Conservation (phyloP, 2,797 vertebrate species). For the Calcarius lapponicus region DNA sequence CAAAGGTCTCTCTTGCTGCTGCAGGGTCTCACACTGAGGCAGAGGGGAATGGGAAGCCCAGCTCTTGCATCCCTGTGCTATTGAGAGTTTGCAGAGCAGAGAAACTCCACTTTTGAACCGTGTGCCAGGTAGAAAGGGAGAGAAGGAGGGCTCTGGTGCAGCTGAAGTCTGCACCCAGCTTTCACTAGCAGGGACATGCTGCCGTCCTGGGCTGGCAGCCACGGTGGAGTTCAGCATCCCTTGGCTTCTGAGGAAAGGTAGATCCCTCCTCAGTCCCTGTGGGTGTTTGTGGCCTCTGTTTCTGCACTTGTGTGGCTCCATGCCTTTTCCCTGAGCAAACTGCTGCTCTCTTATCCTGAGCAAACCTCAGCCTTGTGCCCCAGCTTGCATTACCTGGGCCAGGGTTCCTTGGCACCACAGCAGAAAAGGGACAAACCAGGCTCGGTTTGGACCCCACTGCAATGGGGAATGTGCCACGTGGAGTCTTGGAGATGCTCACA, state of each 20-base stretch:
- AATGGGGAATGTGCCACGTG: accelerated
- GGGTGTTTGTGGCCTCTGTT: not conserved
- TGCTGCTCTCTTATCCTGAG: not conserved
- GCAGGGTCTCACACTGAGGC: accelerated
- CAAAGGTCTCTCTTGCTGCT: not conserved
- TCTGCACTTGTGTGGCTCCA: not conserved
- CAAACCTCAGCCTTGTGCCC: not conserved
- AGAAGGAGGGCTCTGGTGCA: not conserved
- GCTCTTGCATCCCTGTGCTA: not conserved
- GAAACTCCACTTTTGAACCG: accelerated
- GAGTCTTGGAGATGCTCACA: not conserved
- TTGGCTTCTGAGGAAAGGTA: not conserved
- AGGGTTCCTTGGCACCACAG: not conserved
- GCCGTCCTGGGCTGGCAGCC: not conserved
- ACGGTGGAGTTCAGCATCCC: accelerated
- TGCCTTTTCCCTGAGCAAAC: not conserved
- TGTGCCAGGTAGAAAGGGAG: not conserved
- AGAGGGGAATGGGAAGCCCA: not conserved
- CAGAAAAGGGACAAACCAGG: not conserved
- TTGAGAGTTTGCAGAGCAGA: not conserved
- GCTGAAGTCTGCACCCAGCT: accelerated
- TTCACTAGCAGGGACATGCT: not conserved
- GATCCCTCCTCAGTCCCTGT: accelerated
- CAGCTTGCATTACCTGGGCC: not conserved
- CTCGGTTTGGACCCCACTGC: not conserved